Percentiles rank a stretch among this genome's conserved stretches.
phyloP scores from a whole-genome alignment of 2,888 invertebrate species.

The Conistra vaccinii region DNA sequence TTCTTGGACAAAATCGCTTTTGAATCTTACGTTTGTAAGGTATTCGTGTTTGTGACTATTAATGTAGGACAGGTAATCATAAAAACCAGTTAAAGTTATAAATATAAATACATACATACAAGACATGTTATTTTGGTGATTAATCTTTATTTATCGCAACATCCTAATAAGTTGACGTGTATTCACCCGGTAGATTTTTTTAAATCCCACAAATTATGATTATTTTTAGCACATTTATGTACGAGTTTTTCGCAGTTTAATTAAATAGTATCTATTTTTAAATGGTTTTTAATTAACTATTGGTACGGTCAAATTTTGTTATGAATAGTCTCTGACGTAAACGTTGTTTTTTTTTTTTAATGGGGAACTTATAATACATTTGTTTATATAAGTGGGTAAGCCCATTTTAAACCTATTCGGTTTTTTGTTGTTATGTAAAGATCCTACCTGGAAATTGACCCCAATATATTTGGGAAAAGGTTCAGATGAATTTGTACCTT shows the following conservation, averaged over 20 bases:
- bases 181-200: not conserved
- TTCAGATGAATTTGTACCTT: slow-evolving; percentile 82
- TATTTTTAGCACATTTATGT: not conserved
- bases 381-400: not conserved
- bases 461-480: not conserved
- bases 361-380: not conserved
- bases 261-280: not conserved
- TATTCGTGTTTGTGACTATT: too few species aligned
- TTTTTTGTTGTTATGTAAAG: too few species aligned
- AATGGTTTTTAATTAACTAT: too few species aligned
- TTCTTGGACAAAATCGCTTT: too few species aligned
- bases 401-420: not conserved
- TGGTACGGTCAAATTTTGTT: not conserved
- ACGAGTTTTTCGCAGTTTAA: not conserved
- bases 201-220: not conserved
- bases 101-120: too few species aligned
- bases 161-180: too few species aligned
- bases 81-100: too few species aligned
- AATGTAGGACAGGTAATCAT: too few species aligned
- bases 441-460: too few species aligned
- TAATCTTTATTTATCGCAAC: too few species aligned
- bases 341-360: not conserved
- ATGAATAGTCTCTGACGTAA: not conserved
- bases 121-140: too few species aligned
- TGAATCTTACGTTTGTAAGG: too few species aligned